Evolutionary conservation across 2,888 invertebrate species (phyloP).

Genomic region (Cynaeus angustus): DNA sequence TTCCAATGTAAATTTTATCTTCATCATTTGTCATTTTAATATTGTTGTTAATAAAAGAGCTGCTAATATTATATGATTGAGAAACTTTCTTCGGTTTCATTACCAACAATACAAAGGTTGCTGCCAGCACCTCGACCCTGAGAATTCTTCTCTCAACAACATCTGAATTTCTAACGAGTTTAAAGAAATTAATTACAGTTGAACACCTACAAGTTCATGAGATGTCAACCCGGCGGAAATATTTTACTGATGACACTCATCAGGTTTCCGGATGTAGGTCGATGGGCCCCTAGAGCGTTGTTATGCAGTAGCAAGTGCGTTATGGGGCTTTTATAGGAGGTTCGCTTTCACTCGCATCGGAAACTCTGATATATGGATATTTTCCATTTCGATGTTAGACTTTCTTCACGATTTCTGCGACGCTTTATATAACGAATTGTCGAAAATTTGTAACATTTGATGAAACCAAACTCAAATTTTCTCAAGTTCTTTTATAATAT

Average conservation of each 20-base stretch:
- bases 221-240: conserved; percentile 15
- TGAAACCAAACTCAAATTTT: neutral
- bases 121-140: conserved; percentile 24
- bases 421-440: conserved; percentile 15
- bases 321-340: conserved; percentile 43
- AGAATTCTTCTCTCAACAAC: conserved; percentile 13
- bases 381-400: conserved; percentile 27
- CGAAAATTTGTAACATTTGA: conserved; percentile 4
- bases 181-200: conserved; percentile 1
- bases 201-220: conserved; percentile 16
- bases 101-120: conserved; percentile 32
- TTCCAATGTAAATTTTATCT: neutral
- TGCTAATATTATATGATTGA: neutral
- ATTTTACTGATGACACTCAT: conserved; percentile 34
- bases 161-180: conserved; percentile 14
- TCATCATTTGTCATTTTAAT: neutral
- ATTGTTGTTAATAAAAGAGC: neutral
- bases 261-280: conserved; percentile 47
- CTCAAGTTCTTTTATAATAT: conserved; percentile 9
- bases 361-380: conserved; percentile 42
- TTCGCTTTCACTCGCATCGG: conserved; percentile 52
- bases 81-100: conserved; percentile 46
- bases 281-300: conserved; percentile 33
- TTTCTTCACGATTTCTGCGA: conserved; percentile 23
- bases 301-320: conserved; percentile 51